These are phyloP conservation scores for Bathynomus jamesi DNA, from an alignment of 1,140 invertebrate species.

Conservation along the genomic window DNA sequence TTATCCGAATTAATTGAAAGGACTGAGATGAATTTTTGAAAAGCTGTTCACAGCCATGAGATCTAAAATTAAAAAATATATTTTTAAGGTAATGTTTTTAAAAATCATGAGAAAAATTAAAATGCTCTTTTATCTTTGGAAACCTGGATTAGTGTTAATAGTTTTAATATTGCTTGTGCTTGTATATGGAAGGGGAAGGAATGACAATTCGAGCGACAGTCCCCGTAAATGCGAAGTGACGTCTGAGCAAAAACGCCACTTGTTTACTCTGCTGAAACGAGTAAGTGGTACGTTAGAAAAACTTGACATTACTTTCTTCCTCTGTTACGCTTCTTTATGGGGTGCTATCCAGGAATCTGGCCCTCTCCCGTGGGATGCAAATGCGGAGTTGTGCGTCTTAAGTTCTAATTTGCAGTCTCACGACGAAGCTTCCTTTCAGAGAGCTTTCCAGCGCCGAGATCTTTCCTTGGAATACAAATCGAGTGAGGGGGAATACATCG, in stretches of 20 bases:
- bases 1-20: too few relatives aligned
- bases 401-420: conserved; percentile 44
- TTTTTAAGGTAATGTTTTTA: neutral
- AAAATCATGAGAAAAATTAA: neutral
- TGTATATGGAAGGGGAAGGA: neutral
- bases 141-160: neutral
- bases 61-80: neutral
- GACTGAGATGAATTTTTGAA: neutral
- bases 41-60: neutral
- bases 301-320: conserved; percentile 41
- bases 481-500: conserved; percentile 44
- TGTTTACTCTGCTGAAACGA: neutral
- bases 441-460: conserved; percentile 42
- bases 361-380: conserved; percentile 47
- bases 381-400: conserved; percentile 47
- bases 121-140: neutral
- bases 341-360: conserved; percentile 45
- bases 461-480: conserved; percentile 44
- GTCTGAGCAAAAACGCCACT: neutral
- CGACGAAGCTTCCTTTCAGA: conserved; percentile 44
- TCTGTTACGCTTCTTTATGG: conserved; percentile 52
- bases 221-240: neutral
- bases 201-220: neutral
- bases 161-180: neutral
- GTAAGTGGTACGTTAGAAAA: neutral